Evolutionary conservation across 2,113 vertebrate genomes (phyloP).

Genomic region (Galemys pyrenaicus): DNA sequence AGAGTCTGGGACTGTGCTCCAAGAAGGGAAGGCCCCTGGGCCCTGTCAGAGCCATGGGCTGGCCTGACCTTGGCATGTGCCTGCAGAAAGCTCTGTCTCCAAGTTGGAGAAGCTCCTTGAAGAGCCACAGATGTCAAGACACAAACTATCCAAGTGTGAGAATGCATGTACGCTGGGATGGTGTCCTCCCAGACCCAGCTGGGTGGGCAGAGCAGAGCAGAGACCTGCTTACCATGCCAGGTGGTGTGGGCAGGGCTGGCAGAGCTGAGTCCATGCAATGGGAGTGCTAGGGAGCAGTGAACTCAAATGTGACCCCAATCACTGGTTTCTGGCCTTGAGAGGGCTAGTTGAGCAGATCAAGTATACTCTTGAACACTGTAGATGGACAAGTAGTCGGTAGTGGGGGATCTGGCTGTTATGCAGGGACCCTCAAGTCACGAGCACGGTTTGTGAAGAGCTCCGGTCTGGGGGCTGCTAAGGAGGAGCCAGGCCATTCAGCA

Average conservation of each 20-base stretch:
- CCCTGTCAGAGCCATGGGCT: background rate
- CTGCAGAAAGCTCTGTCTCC: background rate
- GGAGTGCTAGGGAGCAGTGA: background rate
- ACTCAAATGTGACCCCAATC: background rate
- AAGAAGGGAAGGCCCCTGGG: background rate
- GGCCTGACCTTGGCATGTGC: background rate
- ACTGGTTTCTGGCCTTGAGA: background rate
- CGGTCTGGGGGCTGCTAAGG: background rate
- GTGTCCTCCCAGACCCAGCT: background rate
- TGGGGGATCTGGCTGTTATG: too few species aligned
- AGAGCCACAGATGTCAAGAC: background rate
- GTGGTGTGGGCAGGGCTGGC: background rate
- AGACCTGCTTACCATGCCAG: background rate
- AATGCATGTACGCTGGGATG: fast-evolving
- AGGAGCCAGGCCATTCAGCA: background rate
- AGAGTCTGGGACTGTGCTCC: background rate
- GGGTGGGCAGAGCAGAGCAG: fast-evolving
- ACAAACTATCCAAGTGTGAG: background rate
- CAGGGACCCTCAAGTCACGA: background rate
- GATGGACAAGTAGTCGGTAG: background rate
- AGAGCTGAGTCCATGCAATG: fast-evolving
- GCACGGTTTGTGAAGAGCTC: background rate
- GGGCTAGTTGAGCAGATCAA: background rate
- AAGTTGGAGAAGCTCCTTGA: background rate
- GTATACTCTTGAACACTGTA: background rate